Evolutionary conservation across 92 coral and sea anemone species (phyloP).

Genomic region (Blastomussa wellsi): DNA sequence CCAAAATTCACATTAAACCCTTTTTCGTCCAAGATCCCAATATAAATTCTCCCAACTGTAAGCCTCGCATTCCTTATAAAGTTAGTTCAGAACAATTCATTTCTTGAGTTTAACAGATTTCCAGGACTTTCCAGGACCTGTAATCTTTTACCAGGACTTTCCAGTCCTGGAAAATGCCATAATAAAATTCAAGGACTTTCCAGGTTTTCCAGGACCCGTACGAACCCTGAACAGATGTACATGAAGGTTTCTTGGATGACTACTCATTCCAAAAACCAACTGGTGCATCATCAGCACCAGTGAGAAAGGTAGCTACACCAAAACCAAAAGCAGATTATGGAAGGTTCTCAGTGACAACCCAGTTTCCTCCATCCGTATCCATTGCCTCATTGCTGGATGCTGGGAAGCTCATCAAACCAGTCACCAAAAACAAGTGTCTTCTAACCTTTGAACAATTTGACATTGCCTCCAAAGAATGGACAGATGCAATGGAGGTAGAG

Average conservation of each 20-base stretch:
- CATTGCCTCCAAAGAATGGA: constrained; percentile 58
- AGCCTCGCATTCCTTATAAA: no score
- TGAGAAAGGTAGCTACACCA: constrained; percentile 22
- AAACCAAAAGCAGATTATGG: constrained; percentile 24
- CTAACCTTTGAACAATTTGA: constrained; percentile 69
- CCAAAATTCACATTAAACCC: no score
- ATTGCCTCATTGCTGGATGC: constrained; percentile 64
- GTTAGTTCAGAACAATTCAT: no score
- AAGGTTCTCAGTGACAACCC: constrained; percentile 25
- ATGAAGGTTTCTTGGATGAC: constrained; percentile 14
- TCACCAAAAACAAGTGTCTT: constrained; percentile 35
- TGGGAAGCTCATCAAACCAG: constrained; percentile 70
- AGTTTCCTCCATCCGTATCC: constrained; percentile 71
- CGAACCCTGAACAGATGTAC: no score
- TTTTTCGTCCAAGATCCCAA: no score
- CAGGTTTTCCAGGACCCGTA: no score
- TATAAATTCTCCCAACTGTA: no score
- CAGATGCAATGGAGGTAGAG: constrained; percentile 48
- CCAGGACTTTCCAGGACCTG: no score
- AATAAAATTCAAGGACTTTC: no score
- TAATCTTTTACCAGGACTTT: no score
- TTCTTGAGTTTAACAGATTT: no score
- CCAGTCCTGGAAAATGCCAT: no score
- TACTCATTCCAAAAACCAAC: constrained; percentile 1
- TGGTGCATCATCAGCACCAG: constrained; percentile 31